These are phyloP conservation scores for Moxostoma hubbsi DNA, from an alignment of 2,797 vertebrate species.

Conservation along the genomic window DNA sequence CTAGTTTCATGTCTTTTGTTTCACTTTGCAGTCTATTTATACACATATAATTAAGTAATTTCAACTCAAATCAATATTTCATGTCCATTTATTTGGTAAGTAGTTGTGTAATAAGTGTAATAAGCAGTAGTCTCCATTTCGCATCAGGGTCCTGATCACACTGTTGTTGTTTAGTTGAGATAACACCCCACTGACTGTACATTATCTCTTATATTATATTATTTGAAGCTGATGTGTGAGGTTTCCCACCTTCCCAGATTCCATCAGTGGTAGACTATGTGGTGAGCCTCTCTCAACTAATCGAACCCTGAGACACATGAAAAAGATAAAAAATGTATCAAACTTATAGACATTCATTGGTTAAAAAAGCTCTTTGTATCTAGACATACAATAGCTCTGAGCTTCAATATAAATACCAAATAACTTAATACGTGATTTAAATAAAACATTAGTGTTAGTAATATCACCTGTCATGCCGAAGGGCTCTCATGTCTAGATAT, in stretches of 20 bases:
- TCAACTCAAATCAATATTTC: too few relatives aligned
- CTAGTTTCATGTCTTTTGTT: too few relatives aligned
- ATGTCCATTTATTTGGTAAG: too few relatives aligned
- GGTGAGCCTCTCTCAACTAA: constrained; percentile 95
- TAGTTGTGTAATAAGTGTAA: too few relatives aligned
- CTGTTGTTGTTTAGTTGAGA: too few relatives aligned
- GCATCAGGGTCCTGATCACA: too few relatives aligned
- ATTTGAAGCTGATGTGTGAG: not conserved
- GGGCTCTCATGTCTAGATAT: constrained; percentile 94
- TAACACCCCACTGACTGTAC: too few relatives aligned
- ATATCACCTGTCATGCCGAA: constrained; percentile 90
- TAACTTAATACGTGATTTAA: too few relatives aligned
- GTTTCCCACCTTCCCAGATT: constrained; percentile 90
- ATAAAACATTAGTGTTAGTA: not conserved
- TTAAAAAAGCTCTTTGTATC: not conserved
- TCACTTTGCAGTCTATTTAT: too few relatives aligned
- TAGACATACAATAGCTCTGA: not conserved
- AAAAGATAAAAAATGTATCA: constrained; percentile 5
- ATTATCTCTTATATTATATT: too few relatives aligned
- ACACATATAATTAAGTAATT: too few relatives aligned
- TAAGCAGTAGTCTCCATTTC: too few relatives aligned
- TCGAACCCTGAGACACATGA: constrained; percentile 83
- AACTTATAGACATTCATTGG: not conserved
- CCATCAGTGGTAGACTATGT: constrained; percentile 93
- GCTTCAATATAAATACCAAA: not conserved